A percentile compares a stretch with the other conserved stretches of the same genome.
phyloP scores from a whole-genome alignment of 2,888 invertebrate species.

The Liopterus haemorrhoidalis region DNA sequence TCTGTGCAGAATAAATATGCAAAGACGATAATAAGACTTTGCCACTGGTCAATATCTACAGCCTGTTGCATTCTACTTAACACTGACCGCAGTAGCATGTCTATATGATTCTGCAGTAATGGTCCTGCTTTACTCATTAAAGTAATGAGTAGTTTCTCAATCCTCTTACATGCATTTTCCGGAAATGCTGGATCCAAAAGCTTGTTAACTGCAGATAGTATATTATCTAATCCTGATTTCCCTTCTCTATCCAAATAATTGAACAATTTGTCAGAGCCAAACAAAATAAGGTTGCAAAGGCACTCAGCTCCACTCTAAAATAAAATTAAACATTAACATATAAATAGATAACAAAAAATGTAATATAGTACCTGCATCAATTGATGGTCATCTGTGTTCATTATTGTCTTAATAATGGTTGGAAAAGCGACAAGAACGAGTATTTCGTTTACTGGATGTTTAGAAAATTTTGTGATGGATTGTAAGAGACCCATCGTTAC shows the following conservation, averaged over 20 bases:
- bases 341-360: too few relatives aligned
- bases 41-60: conserved; percentile 58
- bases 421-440: conserved; percentile 62
- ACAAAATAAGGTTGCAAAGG: conserved; percentile 58
- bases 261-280: conserved; percentile 57
- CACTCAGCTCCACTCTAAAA: conserved; percentile 62
- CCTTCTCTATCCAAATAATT: conserved; percentile 50
- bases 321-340: conserved; percentile 7
- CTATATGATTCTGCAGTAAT: conserved; percentile 60
- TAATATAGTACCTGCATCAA: conserved; percentile 50
- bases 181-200: conserved; percentile 61
- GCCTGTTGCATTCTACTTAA: conserved; percentile 63
- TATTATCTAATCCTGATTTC: conserved; percentile 52
- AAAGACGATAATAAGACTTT: conserved; percentile 65
- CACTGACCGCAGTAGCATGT: conserved; percentile 62
- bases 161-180: conserved; percentile 62
- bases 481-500: conserved; percentile 61
- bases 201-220: conserved; percentile 60
- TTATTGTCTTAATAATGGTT: conserved; percentile 57
- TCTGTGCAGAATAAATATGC: conserved; percentile 64
- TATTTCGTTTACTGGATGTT: conserved; percentile 52
- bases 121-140: conserved; percentile 60
- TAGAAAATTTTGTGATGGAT: conserved; percentile 58
- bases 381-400: conserved; percentile 59
- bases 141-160: conserved; percentile 62